Evolutionary conservation across 2,797 vertebrate genomes (phyloP), one percentile per base, ranked within the genome.

Genomic region (Centroberyx gerrardi): DNA sequence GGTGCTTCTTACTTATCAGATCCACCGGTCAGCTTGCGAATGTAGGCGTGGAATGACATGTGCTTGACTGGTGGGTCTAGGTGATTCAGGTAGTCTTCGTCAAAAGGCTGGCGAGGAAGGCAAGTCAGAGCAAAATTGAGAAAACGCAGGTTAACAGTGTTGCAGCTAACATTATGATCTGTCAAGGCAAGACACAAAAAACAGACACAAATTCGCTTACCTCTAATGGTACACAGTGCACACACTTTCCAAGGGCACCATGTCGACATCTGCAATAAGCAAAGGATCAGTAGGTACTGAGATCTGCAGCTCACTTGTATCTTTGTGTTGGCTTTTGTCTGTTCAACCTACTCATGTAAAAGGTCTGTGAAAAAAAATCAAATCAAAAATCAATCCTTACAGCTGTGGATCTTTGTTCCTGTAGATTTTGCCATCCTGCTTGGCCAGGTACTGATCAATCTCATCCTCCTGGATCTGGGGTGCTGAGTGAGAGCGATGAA

Each of bases 41-140:
- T 97, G 89, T 99, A 98, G 59, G 98, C 98, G 73, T 99, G 98
- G 94, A 99, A 99, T 69, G 98, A 99, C 98, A 99, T 99, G 91
- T 99, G 98, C 93, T 99, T 99, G 89, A 99, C 98, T 0, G 98
- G 98, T 5, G 98, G 98, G 88, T 99, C 98, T 17, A 99, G 95
- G 85, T 99, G 98, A 93, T 99, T 99, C 87, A 99, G 95, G 94
- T 99, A 99, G 95, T 99, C 98, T 91, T 99, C 98, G 33, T 99
- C 98, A 74, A 99, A 99, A 74, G 98, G 98, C 98, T 99, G 93
- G 67, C 66, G 74, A 83, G 80, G 18, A 64, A 55, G 60, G 29
- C 8, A 91, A 69, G 18, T 0, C 13, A 66, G 8, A 1, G 8
- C 2, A 14, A 49, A 0, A 65, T 0, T 38, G 2, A 38, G 14